Percentiles rank a stretch among this genome's conserved stretches.
Evolutionary conservation across 2,888 invertebrate species (phyloP).

Genomic region (Amphipyra berbera): DNA sequence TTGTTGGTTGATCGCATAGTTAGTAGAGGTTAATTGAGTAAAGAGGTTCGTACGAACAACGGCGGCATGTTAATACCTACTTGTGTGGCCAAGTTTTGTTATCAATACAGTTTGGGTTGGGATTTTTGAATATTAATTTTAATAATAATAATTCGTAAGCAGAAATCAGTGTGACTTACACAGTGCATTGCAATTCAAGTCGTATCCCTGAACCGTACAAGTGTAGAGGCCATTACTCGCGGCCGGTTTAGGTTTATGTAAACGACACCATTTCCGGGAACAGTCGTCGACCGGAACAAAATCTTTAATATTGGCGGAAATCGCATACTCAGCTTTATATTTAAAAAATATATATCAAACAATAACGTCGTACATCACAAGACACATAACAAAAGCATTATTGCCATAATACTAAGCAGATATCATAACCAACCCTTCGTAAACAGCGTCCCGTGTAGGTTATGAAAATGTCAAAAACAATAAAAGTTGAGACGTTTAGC

Average conservation of each 20-base stretch:
- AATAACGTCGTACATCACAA: constrained; percentile 47
- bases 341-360: constrained; percentile 51
- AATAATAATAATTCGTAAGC: too few species aligned
- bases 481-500: constrained; percentile 75
- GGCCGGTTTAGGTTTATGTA: constrained; percentile 72
- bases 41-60: neutral
- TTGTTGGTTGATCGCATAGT: neutral
- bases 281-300: constrained; percentile 70
- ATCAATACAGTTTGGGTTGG: too few species aligned
- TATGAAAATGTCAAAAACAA: constrained; percentile 72
- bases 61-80: too few species aligned
- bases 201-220: constrained; percentile 43
- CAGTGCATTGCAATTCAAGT: constrained; percentile 53
- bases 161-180: constrained; percentile 50
- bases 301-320: constrained; percentile 59
- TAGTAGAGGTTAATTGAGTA: neutral
- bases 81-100: too few species aligned
- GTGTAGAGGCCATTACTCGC: constrained; percentile 68
- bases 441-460: constrained; percentile 70
- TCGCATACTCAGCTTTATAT: constrained; percentile 49
- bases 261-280: constrained; percentile 71
- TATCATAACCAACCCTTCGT: constrained; percentile 62
- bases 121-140: too few species aligned
- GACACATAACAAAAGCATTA: constrained; percentile 38
- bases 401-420: constrained; percentile 55